A percentile compares a stretch with the other conserved stretches of the same genome.
phyloP scores from a whole-genome alignment of 1,140 invertebrate species.

The Polypedilum pembai region DNA sequence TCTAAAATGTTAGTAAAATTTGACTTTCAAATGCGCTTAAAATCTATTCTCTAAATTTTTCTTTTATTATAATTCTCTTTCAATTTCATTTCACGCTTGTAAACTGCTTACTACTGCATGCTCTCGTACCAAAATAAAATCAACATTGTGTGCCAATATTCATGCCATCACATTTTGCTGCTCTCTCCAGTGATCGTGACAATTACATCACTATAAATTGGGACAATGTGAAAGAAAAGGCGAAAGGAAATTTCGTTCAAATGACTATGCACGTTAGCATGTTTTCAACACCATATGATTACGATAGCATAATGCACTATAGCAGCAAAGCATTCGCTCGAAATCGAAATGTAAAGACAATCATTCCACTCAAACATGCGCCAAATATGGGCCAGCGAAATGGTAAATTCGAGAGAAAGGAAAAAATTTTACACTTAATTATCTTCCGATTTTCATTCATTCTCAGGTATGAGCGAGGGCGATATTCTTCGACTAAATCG shows the following conservation, averaged over 20 bases:
- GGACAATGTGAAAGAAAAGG: background rate
- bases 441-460: constrained; percentile 1
- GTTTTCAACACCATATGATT: constrained; percentile 28
- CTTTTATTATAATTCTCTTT: too few species aligned
- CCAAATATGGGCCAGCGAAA: background rate
- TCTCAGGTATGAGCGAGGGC: background rate
- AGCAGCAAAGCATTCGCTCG: background rate
- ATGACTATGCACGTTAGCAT: background rate
- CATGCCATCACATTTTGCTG: constrained; percentile 10
- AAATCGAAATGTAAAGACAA: background rate
- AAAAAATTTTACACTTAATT: constrained; percentile 16
- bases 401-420: background rate
- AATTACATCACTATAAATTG: constrained; percentile 28
- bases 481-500: constrained; percentile 1
- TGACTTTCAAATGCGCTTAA: too few species aligned
- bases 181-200: constrained; percentile 20
- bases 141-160: too few species aligned
- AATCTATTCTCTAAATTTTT: too few species aligned
- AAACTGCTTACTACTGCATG: too few species aligned
- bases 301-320: constrained; percentile 24
- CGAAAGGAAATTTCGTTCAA: background rate
- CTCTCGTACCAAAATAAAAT: too few species aligned
- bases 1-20: too few species aligned
- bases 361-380: background rate
- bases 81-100: too few species aligned